Evolutionary conservation across 2,797 vertebrate species (phyloP).

Genomic region (Myotis planiceps): DNA sequence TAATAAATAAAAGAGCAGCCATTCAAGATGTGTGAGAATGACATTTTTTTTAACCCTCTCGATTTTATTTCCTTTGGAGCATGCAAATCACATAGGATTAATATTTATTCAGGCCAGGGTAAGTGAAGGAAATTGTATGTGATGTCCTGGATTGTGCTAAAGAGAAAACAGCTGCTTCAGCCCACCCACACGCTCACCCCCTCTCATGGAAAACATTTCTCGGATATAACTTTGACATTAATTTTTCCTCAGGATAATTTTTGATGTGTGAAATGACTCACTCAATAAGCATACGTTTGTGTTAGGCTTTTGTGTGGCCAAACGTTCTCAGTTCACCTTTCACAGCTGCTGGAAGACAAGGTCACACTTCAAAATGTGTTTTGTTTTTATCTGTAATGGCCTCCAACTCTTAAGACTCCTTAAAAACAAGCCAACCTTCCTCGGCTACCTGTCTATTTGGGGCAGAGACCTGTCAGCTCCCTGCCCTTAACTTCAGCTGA

Average conservation of each 20-base stretch:
- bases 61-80: not conserved
- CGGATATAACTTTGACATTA: not conserved
- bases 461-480: not conserved
- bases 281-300: not conserved
- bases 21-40: not conserved
- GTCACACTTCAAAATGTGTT: not conserved
- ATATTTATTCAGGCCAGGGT: not conserved
- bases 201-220: not conserved
- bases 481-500: not conserved
- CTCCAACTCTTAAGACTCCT: not conserved
- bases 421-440: not conserved
- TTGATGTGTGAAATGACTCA: not conserved
- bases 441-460: not conserved
- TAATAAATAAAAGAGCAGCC: not conserved
- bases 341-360: not conserved
- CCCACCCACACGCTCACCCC: rapidly evolving
- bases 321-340: not conserved
- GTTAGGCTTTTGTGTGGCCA: not conserved
- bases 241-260: not conserved
- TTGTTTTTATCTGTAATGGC: not conserved
- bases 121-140: not conserved
- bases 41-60: not conserved
- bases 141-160: rapidly evolving
- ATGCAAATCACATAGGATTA: not conserved
- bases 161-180: not conserved